phyloP scores from a whole-genome alignment of 2,888 invertebrate species.

The Leucophenga maculata region DNA sequence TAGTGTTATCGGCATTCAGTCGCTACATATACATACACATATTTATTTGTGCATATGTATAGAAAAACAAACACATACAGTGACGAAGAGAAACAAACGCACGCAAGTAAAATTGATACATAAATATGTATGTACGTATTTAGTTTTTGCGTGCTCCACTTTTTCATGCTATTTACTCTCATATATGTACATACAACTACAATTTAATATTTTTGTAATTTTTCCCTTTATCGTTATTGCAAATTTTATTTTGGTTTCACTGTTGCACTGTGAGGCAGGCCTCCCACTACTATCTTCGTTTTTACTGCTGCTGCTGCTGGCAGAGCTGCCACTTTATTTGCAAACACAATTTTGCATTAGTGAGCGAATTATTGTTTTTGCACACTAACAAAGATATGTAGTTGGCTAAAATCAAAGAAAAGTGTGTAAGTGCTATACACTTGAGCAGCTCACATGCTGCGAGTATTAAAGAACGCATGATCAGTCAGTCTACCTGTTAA shows the following conservation, averaged over 20 bases:
- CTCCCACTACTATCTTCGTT: slow-evolving; percentile 22
- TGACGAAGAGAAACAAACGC: slow-evolving; percentile 40
- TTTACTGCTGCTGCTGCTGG: slow-evolving; percentile 28
- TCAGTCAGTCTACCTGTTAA: no score
- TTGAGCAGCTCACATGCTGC: no score
- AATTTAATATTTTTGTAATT: no score
- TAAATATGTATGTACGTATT: slow-evolving; percentile 28
- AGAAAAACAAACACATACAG: slow-evolving; percentile 59
- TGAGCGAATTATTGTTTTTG: background rate
- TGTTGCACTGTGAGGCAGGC: background rate
- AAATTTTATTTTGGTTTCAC: no score
- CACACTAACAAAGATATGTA: background rate
- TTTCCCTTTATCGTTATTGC: no score
- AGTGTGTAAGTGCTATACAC: no score
- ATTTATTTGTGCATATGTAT: slow-evolving; percentile 27
- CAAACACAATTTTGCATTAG: background rate
- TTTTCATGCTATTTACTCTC: slow-evolving; percentile 48
- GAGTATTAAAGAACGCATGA: no score
- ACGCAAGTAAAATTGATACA: slow-evolving; percentile 31
- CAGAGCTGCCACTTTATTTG: no score
- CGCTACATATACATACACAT: slow-evolving; percentile 19
- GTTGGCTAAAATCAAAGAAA: no score
- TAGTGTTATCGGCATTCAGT: slow-evolving; percentile 25
- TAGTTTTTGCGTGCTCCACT: slow-evolving; percentile 45
- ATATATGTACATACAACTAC: background rate